Conservation (phyloP, 2,888 invertebrate species). For the Oxyteleia sp. region DNA sequence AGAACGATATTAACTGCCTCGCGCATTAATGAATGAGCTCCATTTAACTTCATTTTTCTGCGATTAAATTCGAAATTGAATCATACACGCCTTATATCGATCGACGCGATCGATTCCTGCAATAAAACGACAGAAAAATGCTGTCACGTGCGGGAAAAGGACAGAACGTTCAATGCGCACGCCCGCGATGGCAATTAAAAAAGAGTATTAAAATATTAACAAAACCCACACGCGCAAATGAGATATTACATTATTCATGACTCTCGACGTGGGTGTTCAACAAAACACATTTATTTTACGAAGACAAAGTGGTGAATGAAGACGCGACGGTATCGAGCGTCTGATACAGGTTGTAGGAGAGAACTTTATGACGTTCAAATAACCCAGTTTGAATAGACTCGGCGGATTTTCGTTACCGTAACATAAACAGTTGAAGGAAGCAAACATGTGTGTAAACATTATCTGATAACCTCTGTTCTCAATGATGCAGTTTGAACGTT, state of each 20-base stretch:
- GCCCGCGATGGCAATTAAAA: constrained; percentile 52
- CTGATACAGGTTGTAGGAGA: constrained; percentile 44
- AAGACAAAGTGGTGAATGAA: constrained; percentile 53
- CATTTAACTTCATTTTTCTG: constrained; percentile 1
- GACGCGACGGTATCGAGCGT: constrained; percentile 45
- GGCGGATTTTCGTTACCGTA: constrained; percentile 54
- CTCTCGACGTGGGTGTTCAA: constrained; percentile 61
- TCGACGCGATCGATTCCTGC: constrained; percentile 15
- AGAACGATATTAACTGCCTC: neutral
- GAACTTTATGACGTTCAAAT: constrained; percentile 63
- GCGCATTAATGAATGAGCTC: too few species aligned
- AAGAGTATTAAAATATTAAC: constrained; percentile 61
- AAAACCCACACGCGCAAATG: constrained; percentile 64
- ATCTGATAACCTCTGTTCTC: constrained; percentile 45
- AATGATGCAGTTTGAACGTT: constrained; percentile 28
- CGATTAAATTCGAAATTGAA: constrained; percentile 8
- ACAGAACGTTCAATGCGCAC: constrained; percentile 30
- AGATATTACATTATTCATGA: constrained; percentile 66
- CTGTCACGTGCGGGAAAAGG: constrained; percentile 10
- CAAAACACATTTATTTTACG: constrained; percentile 61
- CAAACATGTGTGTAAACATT: constrained; percentile 44
- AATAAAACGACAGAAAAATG: constrained; percentile 49
- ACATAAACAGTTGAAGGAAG: constrained; percentile 53
- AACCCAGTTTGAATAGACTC: constrained; percentile 55
- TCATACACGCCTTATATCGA: constrained; percentile 24